phyloP scores from a whole-genome alignment of 1,140 invertebrate species.

The Brachionus asplanchnoidis region DNA sequence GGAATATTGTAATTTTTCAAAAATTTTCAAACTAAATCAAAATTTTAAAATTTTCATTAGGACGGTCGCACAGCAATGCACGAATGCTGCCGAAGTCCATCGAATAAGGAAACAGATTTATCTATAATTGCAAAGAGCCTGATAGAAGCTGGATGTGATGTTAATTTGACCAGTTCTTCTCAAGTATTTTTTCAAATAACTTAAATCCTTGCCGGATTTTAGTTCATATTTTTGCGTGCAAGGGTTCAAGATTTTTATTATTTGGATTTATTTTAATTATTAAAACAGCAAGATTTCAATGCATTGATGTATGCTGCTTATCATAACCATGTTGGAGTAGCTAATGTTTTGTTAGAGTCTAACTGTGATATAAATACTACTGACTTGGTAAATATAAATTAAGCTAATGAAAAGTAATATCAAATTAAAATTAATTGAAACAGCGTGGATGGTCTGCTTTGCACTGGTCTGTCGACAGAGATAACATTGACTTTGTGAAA shows the following conservation, averaged over 20 bases:
- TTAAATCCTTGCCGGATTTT: background rate
- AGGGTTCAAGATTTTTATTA: background rate
- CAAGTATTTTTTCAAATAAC: conserved; percentile 49
- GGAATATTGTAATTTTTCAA: conserved; percentile 50
- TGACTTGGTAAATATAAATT: conserved; percentile 47
- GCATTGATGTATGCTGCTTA: conserved; percentile 56
- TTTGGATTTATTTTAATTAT: background rate
- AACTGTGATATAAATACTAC: conserved; percentile 52
- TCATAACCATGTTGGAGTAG: conserved; percentile 55
- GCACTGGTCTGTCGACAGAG: conserved; percentile 56
- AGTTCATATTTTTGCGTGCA: background rate
- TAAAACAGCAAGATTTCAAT: conserved; percentile 28
- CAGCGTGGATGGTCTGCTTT: conserved; percentile 56
- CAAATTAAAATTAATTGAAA: conserved; percentile 17
- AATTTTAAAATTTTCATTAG: conserved; percentile 43
- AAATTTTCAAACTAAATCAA: background rate
- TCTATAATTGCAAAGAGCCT: conserved; percentile 49
- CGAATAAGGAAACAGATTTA: conserved; percentile 46
- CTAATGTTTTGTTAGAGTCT: conserved; percentile 49
- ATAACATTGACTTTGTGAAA: conserved; percentile 51
- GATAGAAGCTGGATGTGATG: conserved; percentile 51
- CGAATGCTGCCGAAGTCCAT: conserved; percentile 49
- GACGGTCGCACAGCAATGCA: conserved; percentile 53
- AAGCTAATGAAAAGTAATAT: background rate
- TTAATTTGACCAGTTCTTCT: conserved; percentile 47